Conservation (phyloP, 2,113 vertebrate genomes). For the Hemicordylus capensis region DNA sequence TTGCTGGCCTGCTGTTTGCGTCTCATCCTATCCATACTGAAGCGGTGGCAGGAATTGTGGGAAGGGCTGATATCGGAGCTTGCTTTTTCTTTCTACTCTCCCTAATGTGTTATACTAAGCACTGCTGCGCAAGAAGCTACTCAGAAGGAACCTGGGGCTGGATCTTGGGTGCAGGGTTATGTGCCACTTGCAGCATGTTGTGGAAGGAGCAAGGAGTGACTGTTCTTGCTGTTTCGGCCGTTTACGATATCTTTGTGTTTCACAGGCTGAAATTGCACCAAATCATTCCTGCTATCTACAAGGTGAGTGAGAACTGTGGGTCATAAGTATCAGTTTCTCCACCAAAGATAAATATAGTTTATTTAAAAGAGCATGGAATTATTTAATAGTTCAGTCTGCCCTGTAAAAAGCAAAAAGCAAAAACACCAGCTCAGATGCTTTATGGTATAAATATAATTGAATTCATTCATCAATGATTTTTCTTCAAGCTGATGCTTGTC, state of each 20-base stretch:
- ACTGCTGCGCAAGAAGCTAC: constrained; percentile 81
- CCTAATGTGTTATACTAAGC: constrained; percentile 89
- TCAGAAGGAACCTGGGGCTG: constrained; percentile 79
- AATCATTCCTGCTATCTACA: constrained; percentile 83
- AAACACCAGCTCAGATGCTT: constrained; percentile 34
- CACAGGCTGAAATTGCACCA: constrained; percentile 88
- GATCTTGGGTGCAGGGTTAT: constrained; percentile 85
- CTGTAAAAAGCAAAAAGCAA: neutral
- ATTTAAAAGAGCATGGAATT: constrained; percentile 23
- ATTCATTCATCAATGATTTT: neutral
- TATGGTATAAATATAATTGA: constrained; percentile 20
- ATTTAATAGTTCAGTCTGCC: constrained; percentile 25
- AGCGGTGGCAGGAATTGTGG: constrained; percentile 93
- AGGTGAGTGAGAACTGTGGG: constrained; percentile 80
- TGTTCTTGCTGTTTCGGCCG: constrained; percentile 89
- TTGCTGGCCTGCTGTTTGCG: constrained; percentile 93
- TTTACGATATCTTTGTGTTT: constrained; percentile 93
- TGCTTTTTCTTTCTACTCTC: constrained; percentile 95
- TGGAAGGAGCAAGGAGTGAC: constrained; percentile 99
- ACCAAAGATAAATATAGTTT: constrained; percentile 28
- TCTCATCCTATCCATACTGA: constrained; percentile 96
- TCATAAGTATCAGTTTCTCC: neutral
- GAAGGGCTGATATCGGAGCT: constrained; percentile 93
- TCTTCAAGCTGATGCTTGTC: neutral
- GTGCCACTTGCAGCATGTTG: constrained; percentile 94